Percentiles rank a stretch among this genome's conserved stretches.
Conservation (phyloP, 2,797 vertebrate genomes). For the Rhabdophis nuchalis region DNA sequence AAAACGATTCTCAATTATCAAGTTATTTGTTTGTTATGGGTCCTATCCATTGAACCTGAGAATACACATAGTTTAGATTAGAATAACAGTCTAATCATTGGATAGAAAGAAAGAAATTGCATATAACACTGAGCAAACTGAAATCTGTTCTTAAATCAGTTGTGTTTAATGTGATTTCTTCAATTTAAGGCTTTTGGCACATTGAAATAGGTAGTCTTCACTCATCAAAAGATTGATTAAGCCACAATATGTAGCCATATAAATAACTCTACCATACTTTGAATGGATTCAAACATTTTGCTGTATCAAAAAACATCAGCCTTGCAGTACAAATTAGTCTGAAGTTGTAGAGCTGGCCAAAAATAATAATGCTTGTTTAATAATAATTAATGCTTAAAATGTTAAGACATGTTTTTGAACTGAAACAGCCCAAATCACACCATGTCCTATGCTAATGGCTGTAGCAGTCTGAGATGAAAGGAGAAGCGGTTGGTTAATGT, state of each 20-base stretch:
- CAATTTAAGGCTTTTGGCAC: neutral
- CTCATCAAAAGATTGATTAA: neutral
- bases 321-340: neutral
- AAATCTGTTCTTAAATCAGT: neutral
- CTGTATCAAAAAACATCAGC: neutral
- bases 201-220: neutral
- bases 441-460: neutral
- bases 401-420: neutral
- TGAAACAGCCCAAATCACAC: neutral
- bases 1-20: neutral
- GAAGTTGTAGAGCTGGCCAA: neutral
- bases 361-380: neutral
- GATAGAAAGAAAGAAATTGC: neutral
- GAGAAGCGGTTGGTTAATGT: neutral
- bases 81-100: neutral
- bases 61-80: neutral
- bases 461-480: neutral
- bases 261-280: neutral
- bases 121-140: neutral
- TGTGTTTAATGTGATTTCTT: neutral
- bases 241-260: neutral
- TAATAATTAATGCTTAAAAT: neutral
- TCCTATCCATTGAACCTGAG: too few species aligned
- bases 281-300: neutral
- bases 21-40: neutral